Conservation (phyloP, 2,113 vertebrate species). For the Panthera tigris region DNA sequence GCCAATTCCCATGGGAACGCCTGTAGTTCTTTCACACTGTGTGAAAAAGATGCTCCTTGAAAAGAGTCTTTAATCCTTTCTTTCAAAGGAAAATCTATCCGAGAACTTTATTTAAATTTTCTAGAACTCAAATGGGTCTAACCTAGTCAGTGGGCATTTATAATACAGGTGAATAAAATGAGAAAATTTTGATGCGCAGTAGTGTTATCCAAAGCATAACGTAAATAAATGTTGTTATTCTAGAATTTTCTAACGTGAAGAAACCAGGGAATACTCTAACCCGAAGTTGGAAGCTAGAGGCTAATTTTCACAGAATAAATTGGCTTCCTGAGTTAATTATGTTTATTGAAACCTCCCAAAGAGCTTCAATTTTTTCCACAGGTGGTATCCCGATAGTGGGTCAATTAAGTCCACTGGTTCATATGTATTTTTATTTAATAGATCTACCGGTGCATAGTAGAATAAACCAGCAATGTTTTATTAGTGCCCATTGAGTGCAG, state of each 20-base stretch:
- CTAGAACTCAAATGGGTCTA: neutral
- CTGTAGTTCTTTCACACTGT: slow-evolving; percentile 71
- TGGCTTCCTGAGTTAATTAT: neutral
- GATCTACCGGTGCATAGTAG: neutral
- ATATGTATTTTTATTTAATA: neutral
- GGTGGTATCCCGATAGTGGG: neutral
- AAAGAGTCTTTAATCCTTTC: slow-evolving; percentile 83
- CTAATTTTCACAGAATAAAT: slow-evolving; percentile 15
- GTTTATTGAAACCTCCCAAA: neutral
- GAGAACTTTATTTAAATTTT: slow-evolving; percentile 77
- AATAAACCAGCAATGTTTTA: neutral
- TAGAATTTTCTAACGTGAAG: slow-evolving; percentile 8
- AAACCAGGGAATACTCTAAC: neutral
- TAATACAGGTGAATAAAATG: slow-evolving; percentile 60
- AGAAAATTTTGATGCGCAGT: neutral
- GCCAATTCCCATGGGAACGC: slow-evolving; percentile 83
- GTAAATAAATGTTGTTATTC: slow-evolving; percentile 18
- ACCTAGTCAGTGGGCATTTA: slow-evolving; percentile 14
- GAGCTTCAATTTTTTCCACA: neutral
- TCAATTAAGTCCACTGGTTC: neutral
- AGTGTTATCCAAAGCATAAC: neutral
- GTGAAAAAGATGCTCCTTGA: slow-evolving; percentile 84
- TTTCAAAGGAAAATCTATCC: slow-evolving; percentile 76
- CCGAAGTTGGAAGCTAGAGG: neutral
- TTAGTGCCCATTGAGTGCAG: neutral